Conservation (phyloP, 2,888 invertebrate species). For the Zonitis immaculata region DNA sequence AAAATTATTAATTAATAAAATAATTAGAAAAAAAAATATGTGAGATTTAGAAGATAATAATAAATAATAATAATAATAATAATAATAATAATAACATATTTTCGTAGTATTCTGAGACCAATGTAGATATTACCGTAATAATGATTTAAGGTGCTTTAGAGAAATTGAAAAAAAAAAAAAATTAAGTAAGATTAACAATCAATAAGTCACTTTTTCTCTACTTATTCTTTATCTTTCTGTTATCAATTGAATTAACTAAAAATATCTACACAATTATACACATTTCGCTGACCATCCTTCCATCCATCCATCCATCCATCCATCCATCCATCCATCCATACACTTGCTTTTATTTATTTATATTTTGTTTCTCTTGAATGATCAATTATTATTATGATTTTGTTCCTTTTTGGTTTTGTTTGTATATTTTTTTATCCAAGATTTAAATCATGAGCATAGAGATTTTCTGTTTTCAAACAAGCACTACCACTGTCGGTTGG, state of each 20-base stretch:
- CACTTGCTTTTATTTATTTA: constrained; percentile 12
- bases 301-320: too few relatives aligned
- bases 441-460: constrained; percentile 44
- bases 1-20: constrained; percentile 11
- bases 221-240: neutral
- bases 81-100: constrained; percentile 40
- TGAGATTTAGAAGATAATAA: constrained; percentile 38
- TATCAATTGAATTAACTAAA: too few relatives aligned
- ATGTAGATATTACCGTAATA: constrained; percentile 30
- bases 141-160: constrained; percentile 11
- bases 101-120: constrained; percentile 47
- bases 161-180: too few relatives aligned
- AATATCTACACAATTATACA: constrained; percentile 33
- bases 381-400: constrained; percentile 2
- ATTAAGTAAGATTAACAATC: constrained; percentile 15
- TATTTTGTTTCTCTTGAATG: too few relatives aligned
- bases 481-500: constrained; percentile 63
- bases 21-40: constrained; percentile 38
- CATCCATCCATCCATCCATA: too few relatives aligned
- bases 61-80: too few relatives aligned
- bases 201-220: constrained; percentile 21
- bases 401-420: neutral
- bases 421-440: constrained; percentile 25
- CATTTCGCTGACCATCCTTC: constrained; percentile 19
- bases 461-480: constrained; percentile 59